Percentiles rank a stretch among this genome's conserved stretches.
Evolutionary conservation across 1,140 invertebrate species (phyloP).

Genomic region (Brachionus manjavacas): DNA sequence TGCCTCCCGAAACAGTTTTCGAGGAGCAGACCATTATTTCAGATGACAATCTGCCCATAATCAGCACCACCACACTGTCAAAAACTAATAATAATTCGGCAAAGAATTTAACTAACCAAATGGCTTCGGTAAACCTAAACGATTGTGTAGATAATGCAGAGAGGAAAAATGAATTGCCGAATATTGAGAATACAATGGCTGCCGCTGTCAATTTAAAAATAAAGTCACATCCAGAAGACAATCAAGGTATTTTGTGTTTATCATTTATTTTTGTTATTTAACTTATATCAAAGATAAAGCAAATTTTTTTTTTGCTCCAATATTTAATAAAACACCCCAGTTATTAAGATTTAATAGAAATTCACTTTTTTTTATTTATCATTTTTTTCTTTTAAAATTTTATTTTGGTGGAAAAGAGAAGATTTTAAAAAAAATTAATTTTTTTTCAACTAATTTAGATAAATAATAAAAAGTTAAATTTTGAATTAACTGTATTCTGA

Average conservation of each 20-base stretch:
- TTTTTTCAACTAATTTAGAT: too few species aligned
- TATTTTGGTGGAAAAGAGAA: too few species aligned
- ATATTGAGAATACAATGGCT: background rate
- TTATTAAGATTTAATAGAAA: too few species aligned
- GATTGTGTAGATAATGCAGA: conserved; percentile 8
- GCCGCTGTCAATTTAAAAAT: conserved; percentile 1
- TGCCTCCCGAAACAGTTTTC: conserved; percentile 38
- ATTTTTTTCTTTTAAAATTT: too few species aligned
- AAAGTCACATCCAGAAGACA: conserved; percentile 39
- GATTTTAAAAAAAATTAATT: too few species aligned
- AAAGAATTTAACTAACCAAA: background rate
- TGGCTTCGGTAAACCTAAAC: background rate
- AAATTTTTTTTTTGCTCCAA: too few species aligned
- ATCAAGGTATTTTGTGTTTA: background rate
- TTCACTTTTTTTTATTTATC: too few species aligned
- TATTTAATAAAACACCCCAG: background rate
- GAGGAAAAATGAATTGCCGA: background rate
- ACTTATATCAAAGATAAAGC: too few species aligned
- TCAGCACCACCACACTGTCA: background rate
- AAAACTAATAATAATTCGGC: conserved; percentile 1
- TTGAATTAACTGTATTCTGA: too few species aligned
- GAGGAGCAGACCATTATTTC: conserved; percentile 40
- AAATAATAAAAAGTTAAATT: too few species aligned
- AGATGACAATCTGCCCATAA: conserved; percentile 25
- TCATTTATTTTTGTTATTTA: too few species aligned